phyloP scores from a whole-genome alignment of 2,113 vertebrate species.

The Pogonocichla stellata region DNA sequence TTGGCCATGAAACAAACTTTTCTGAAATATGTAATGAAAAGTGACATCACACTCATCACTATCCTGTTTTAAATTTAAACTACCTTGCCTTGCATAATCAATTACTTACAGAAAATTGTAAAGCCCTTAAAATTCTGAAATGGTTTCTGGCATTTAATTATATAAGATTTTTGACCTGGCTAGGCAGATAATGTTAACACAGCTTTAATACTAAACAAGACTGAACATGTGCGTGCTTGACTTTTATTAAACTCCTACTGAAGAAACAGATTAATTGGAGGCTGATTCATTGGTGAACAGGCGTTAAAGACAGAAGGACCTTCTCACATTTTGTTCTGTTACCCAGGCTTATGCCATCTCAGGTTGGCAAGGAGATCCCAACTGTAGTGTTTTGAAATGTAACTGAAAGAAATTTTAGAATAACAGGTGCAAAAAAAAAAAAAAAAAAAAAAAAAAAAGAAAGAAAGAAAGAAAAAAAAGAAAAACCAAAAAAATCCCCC shows the following conservation, averaged over 20 bases:
- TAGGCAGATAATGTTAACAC: constrained; percentile 79
- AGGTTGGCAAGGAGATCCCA: constrained; percentile 88
- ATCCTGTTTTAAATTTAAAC: constrained; percentile 70
- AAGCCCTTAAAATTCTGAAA: constrained; percentile 71
- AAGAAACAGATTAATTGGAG: constrained; percentile 95
- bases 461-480: not conserved
- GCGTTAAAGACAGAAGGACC: constrained; percentile 86
- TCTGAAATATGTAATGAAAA: constrained; percentile 67
- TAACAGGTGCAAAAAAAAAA: constrained; percentile 85
- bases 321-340: constrained; percentile 88
- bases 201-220: constrained; percentile 82
- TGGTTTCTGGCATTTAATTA: constrained; percentile 79
- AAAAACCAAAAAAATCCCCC: not conserved
- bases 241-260: constrained; percentile 90
- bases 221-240: constrained; percentile 86
- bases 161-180: constrained; percentile 82
- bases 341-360: constrained; percentile 88
- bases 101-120: constrained; percentile 73
- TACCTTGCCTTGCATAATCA: constrained; percentile 67
- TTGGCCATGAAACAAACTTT: constrained; percentile 74
- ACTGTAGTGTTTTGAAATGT: constrained; percentile 87
- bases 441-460: not conserved
- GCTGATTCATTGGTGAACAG: constrained; percentile 85
- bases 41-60: constrained; percentile 63
- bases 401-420: constrained; percentile 86